A percentile compares a stretch with the other conserved stretches of the same genome.
Evolutionary conservation across 2,888 invertebrate genomes (phyloP).

Genomic region (Troilus luridus): DNA sequence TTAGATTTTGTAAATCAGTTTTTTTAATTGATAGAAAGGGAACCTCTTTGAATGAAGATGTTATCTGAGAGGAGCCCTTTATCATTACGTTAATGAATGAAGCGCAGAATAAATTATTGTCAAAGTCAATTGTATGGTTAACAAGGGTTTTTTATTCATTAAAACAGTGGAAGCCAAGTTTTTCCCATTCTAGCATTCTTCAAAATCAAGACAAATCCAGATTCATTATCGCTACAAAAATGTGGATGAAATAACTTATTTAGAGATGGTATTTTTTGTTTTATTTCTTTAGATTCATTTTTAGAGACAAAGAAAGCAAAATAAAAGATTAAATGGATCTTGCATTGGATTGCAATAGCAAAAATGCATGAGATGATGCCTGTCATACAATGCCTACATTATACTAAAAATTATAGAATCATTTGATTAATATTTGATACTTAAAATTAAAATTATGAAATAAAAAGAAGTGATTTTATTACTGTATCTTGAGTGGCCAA

Average conservation of each 20-base stretch:
- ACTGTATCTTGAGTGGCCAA: slow-evolving; percentile 90
- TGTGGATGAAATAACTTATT: not conserved
- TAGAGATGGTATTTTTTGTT: not conserved
- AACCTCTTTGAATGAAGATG: too few relatives aligned
- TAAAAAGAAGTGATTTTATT: not conserved
- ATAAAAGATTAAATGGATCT: too few relatives aligned
- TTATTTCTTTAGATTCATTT: too few relatives aligned
- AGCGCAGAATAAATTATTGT: too few relatives aligned
- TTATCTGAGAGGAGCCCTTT: too few relatives aligned
- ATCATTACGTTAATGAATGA: too few relatives aligned
- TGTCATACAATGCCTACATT: too few relatives aligned
- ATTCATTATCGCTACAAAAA: not conserved
- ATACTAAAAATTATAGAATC: not conserved
- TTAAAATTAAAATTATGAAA: not conserved
- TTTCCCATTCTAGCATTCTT: not conserved
- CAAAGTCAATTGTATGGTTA: too few relatives aligned
- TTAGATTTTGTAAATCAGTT: too few relatives aligned
- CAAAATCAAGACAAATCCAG: not conserved
- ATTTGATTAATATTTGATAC: not conserved
- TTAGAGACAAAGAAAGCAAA: too few relatives aligned
- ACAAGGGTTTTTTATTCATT: not conserved
- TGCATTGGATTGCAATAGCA: too few relatives aligned
- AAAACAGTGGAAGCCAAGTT: not conserved
- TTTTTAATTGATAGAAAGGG: too few relatives aligned
- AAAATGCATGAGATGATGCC: not conserved